Percentiles rank a stretch among this genome's conserved stretches.
These are phyloP conservation scores for Gambusia affinis DNA, from an alignment of 2,113 vertebrate genomes.

Conservation along the genomic window DNA sequence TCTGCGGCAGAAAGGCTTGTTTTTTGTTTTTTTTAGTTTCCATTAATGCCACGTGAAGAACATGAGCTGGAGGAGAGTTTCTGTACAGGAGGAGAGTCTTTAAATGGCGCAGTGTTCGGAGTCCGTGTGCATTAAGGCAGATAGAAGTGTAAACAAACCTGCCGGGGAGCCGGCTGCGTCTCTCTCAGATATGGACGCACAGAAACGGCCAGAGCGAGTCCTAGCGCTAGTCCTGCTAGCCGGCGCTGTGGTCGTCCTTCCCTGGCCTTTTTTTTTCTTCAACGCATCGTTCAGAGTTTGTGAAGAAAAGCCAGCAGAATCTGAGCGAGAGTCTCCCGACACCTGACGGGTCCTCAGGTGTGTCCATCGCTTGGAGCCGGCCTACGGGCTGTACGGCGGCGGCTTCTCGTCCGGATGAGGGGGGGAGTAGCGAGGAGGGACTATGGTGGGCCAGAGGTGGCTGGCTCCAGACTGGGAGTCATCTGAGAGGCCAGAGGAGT, in stretches of 20 bases:
- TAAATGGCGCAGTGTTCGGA: conserved; percentile 33
- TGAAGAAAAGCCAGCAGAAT: conserved; percentile 37
- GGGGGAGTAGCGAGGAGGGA: conserved; percentile 92
- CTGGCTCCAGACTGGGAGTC: conserved; percentile 93
- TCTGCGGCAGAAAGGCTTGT: conserved; percentile 21
- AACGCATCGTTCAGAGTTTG: neutral
- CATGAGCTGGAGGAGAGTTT: conserved; percentile 29
- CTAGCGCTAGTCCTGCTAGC: conserved; percentile 1
- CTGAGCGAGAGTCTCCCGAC: conserved; percentile 23
- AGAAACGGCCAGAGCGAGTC: conserved; percentile 32
- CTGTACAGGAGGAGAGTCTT: conserved; percentile 25
- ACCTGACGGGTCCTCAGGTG: conserved; percentile 8
- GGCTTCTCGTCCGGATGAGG: conserved; percentile 97
- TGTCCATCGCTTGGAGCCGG: neutral
- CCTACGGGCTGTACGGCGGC: conserved; percentile 93
- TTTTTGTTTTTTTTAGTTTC: conserved; percentile 20
- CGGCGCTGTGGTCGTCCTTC: conserved; percentile 14
- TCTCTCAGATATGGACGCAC: conserved; percentile 30
- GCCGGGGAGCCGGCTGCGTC: conserved; percentile 45
- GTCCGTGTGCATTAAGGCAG: conserved; percentile 75
- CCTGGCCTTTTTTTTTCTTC: conserved; percentile 9
- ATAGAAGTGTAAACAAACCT: conserved; percentile 75
- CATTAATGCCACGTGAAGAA: conserved; percentile 28
- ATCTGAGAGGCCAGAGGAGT: conserved; percentile 91
- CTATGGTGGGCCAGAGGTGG: conserved; percentile 92